Conservation (phyloP, 2,888 invertebrate genomes). For the Hydrotaea diabolus region DNA sequence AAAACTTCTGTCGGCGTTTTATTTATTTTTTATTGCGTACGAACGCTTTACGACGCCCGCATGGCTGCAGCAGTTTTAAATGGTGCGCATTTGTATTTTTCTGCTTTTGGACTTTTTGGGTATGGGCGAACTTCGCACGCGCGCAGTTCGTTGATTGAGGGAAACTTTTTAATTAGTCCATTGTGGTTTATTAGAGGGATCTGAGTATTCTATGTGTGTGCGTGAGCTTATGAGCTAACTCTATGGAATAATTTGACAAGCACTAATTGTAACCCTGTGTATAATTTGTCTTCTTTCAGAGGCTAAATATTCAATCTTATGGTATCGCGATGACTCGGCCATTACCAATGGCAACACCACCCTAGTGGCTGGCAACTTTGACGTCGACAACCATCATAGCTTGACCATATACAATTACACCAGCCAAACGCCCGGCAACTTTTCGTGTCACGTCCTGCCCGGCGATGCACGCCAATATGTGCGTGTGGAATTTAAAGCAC, state of each 20-base stretch:
- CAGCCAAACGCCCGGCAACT: slow-evolving; percentile 47
- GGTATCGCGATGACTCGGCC: slow-evolving; percentile 54
- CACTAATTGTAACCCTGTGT: too few relatives aligned
- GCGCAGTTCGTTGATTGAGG: too few relatives aligned
- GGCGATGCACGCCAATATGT: slow-evolving; percentile 52
- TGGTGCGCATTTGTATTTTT: too few relatives aligned
- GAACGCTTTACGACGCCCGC: too few relatives aligned
- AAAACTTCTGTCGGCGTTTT: too few relatives aligned
- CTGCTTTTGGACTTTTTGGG: too few relatives aligned
- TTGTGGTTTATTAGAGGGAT: not conserved
- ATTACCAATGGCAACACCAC: slow-evolving; percentile 62
- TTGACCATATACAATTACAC: slow-evolving; percentile 58
- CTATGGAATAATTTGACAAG: too few relatives aligned
- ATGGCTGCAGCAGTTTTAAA: too few relatives aligned
- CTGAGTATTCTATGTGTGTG: too few relatives aligned
- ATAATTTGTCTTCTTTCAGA: slow-evolving; percentile 38
- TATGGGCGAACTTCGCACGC: too few relatives aligned
- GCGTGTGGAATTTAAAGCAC: slow-evolving; percentile 51
- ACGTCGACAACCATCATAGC: slow-evolving; percentile 54
- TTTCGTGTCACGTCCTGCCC: slow-evolving; percentile 56
- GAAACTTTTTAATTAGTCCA: not conserved
- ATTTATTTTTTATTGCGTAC: too few relatives aligned
- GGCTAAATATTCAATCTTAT: slow-evolving; percentile 51
- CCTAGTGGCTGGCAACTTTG: slow-evolving; percentile 46
- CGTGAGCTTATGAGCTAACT: too few relatives aligned